Base-by-base conservation (phyloP, 2,888 invertebrate species). In the Calameuta pallipes region DNA sequence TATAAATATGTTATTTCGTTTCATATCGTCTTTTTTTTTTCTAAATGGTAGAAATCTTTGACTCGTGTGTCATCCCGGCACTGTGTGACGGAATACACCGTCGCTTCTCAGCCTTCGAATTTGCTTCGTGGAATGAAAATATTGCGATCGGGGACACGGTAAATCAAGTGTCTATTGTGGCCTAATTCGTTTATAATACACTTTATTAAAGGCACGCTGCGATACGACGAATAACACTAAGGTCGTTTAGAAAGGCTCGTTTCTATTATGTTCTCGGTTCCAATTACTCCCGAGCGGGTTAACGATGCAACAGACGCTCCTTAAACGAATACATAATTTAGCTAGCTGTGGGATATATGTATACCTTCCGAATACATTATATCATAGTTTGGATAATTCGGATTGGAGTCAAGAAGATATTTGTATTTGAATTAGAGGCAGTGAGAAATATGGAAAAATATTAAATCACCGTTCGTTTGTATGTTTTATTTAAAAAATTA, bases 291-390 rank as follows among this genome's bases (percentile, higher is more conserved):
- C 56, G 56, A 23, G 56, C 56, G 56, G 56, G 56, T 56, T 71
- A 71, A 71, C 71, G 71, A 71, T 12, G 71, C 71, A 31, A 33
- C 71, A 33, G 71, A 71, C 33, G 71, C 15, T 33, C 71, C 33
- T 71, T 71, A 71, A 71, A 15, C 71, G 71, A 33, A 71, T 71
- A 71, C 31, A 71, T 71, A 71, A 71, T 71, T 71, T 71, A 33
- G 15, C 31, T 71, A 9, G 71, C 71, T 71, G 31, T 71, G 71
- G 33, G 15, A 71, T 31, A 31, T 9, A 4, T 9, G 9, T 11
- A 15, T 30, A 15, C 31, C 71, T 23, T 71, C n/a, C 9, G 71
- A 23, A 23, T 56, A 56, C 56, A 56, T 56, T 56, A 56, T 23
- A 56, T 56, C 56, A 15, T 23, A 23, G 1, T 6, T 41, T 41